Conservation (phyloP, 1,140 invertebrate species). For the Aricia agestis region DNA sequence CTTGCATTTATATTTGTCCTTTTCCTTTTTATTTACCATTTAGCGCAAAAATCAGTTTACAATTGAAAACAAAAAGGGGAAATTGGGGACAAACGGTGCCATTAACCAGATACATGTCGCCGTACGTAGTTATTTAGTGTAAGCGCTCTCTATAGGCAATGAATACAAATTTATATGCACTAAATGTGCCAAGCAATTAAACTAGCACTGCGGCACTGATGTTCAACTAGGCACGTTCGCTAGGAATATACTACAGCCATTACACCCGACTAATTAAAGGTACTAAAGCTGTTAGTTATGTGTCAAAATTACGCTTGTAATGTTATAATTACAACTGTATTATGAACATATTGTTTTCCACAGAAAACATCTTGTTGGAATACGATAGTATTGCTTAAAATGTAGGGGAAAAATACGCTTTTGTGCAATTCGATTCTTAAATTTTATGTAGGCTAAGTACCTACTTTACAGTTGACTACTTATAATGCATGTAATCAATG, state of each 20-base stretch:
- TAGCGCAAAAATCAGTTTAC: not conserved
- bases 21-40: not conserved
- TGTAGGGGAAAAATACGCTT: too few species aligned
- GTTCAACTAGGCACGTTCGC: conserved; percentile 20
- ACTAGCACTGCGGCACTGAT: conserved; percentile 31
- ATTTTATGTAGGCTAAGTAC: too few species aligned
- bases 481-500: too few species aligned
- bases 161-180: conserved; percentile 69
- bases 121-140: conserved; percentile 15
- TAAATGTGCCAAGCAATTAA: conserved; percentile 71
- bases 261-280: conserved; percentile 20
- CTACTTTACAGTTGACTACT: too few species aligned
- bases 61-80: too few species aligned
- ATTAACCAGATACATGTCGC: not conserved
- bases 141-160: conserved; percentile 48
- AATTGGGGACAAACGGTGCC: not conserved
- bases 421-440: too few species aligned
- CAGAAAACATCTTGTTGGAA: too few species aligned
- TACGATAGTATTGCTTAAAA: too few species aligned
- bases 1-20: conserved; percentile 13
- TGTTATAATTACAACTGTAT: not conserved
- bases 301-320: not conserved
- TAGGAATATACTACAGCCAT: conserved; percentile 1
- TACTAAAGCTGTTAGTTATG: conserved; percentile 13
- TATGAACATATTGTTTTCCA: too few species aligned